These are phyloP conservation scores for Sebastes flavidus DNA, from an alignment of 2,797 vertebrate species.

Conservation along the genomic window DNA sequence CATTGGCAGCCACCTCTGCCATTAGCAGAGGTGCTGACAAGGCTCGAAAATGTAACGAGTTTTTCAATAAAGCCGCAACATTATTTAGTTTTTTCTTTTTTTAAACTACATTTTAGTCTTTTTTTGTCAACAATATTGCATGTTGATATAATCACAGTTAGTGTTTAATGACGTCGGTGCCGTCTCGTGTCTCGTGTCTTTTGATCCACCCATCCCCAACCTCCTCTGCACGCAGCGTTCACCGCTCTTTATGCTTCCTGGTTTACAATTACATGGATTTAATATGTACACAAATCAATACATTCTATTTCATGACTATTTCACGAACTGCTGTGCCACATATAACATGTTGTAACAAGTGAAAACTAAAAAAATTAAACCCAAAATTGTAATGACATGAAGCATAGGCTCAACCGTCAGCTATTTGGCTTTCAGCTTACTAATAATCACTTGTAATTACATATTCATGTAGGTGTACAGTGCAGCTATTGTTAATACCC, in stretches of 20 bases:
- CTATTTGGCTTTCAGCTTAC: neutral
- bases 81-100: slow-evolving; percentile 9
- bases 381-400: neutral
- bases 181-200: rapidly evolving
- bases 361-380: neutral
- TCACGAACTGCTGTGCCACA: too few relatives aligned
- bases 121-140: too few relatives aligned
- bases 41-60: slow-evolving; percentile 56
- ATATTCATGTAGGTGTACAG: neutral
- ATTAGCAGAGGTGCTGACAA: slow-evolving; percentile 69
- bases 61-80: slow-evolving; percentile 63
- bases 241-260: too few relatives aligned
- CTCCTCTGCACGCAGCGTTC: too few relatives aligned
- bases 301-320: too few relatives aligned
- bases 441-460: neutral
- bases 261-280: too few relatives aligned
- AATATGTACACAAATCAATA: too few relatives aligned
- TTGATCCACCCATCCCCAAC: too few relatives aligned
- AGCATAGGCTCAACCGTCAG: neutral
- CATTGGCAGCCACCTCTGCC: neutral
- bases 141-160: too few relatives aligned
- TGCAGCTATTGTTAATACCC: neutral
- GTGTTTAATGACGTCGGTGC: rapidly evolving
- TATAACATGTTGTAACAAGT: neutral
- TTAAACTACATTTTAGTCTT: too few relatives aligned